These are phyloP conservation scores for Romanomermis culicivorax DNA, from an alignment of 2,888 invertebrate species.

Conservation along the genomic window DNA sequence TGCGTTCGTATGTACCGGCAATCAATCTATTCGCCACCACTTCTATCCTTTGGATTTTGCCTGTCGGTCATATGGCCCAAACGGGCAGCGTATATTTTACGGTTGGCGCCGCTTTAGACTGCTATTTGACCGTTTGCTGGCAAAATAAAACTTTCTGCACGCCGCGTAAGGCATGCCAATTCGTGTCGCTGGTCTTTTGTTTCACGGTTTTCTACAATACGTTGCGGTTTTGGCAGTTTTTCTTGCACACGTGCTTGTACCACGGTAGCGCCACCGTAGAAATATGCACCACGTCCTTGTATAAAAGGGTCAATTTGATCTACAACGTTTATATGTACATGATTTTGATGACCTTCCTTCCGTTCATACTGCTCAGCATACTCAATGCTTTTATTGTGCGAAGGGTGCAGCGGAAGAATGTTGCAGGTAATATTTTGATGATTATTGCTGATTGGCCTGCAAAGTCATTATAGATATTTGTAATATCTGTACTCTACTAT, in stretches of 20 bases:
- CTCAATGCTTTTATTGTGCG: conserved; percentile 24
- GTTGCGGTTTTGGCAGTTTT: conserved; percentile 26
- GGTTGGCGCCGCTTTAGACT: conserved; percentile 27
- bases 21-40: conserved; percentile 18
- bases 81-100: conserved; percentile 28
- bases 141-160: conserved; percentile 19
- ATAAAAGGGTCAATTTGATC: conserved; percentile 3
- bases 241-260: conserved; percentile 22
- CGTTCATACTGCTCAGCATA: conserved; percentile 24
- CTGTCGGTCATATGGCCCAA: conserved; percentile 28
- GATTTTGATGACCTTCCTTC: conserved; percentile 27
- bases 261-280: conserved; percentile 16
- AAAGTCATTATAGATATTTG: too few relatives aligned
- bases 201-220: conserved; percentile 24
- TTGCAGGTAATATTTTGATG: background rate
- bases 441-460: too few relatives aligned
- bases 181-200: conserved; percentile 17
- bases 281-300: conserved; percentile 14
- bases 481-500: too few relatives aligned
- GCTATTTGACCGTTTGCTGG: conserved; percentile 18
- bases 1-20: background rate
- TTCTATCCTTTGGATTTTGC: conserved; percentile 23
- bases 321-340: conserved; percentile 27
- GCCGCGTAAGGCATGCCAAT: conserved; percentile 19
- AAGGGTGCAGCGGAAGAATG: conserved; percentile 1